Conservation (phyloP, 2,888 invertebrate species). For the Venustoraphidia nigricollis region DNA sequence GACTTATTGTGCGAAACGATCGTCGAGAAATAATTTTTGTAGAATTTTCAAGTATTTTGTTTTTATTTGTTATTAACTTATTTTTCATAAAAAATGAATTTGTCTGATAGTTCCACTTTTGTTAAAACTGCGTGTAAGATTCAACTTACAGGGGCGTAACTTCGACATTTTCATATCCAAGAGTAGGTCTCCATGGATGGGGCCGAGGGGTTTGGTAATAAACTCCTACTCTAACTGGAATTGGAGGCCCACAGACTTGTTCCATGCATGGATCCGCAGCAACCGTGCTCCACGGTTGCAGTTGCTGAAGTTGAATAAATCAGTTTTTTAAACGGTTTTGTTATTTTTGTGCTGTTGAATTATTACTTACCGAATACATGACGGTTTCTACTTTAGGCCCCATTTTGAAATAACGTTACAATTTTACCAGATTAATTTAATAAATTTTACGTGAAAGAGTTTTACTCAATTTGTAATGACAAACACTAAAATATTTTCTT, state of each 20-base stretch:
- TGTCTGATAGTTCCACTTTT: too few relatives aligned
- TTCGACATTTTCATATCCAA: constrained; percentile 64
- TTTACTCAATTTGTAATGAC: background rate
- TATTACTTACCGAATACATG: too few relatives aligned
- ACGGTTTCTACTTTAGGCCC: too few relatives aligned
- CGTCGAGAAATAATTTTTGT: too few relatives aligned
- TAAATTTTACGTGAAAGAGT: background rate
- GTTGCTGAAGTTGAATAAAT: constrained; percentile 38
- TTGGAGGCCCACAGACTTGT: constrained; percentile 29
- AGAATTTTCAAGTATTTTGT: too few relatives aligned
- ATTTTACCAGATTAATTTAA: too few relatives aligned
- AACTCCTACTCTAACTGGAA: constrained; percentile 48
- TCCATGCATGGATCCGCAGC: constrained; percentile 9
- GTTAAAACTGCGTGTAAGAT: too few relatives aligned
- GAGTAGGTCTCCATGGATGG: constrained; percentile 65
- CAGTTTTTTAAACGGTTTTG: constrained; percentile 4
- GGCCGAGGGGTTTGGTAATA: constrained; percentile 58
- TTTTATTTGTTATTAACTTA: too few relatives aligned
- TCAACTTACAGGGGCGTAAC: constrained; percentile 47
- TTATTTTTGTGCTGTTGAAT: too few relatives aligned
- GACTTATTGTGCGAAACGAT: too few relatives aligned
- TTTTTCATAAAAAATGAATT: too few relatives aligned
- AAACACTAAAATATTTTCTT: background rate
- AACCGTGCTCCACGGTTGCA: constrained; percentile 40
- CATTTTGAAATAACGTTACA: too few relatives aligned